These are phyloP conservation scores for Mastomys coucha DNA, from an alignment of 2,113 vertebrate genomes.

Conservation along the genomic window DNA sequence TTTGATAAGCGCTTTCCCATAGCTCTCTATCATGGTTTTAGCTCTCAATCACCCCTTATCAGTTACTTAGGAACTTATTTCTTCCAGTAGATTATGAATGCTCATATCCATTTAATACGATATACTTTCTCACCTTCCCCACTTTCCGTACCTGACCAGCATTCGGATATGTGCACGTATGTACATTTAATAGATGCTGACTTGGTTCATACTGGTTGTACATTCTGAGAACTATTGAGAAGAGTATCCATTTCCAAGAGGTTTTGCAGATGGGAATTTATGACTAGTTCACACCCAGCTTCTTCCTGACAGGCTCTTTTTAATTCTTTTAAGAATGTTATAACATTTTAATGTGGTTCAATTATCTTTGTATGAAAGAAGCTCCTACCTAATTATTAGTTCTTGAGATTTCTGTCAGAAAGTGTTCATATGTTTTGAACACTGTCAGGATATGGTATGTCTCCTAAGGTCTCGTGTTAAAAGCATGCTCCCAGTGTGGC, in stretches of 20 bases:
- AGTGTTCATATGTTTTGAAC: not conserved
- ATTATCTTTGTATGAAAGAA: not conserved
- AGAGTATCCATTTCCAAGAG: not conserved
- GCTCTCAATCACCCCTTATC: not conserved
- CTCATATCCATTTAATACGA: not conserved
- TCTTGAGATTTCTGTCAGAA: conserved; percentile 12
- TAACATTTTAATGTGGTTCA: not conserved
- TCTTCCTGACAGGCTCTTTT: not conserved
- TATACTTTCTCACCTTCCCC: not conserved
- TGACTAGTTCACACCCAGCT: not conserved
- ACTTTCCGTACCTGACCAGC: not conserved
- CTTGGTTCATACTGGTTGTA: conserved; percentile 8
- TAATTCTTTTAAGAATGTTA: not conserved
- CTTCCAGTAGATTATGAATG: not conserved
- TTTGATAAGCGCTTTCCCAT: not conserved
- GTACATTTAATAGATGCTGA: conserved; percentile 3
- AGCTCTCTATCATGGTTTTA: not conserved
- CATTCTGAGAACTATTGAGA: conserved; percentile 26
- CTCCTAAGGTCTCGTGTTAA: not conserved
- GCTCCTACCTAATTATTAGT: not conserved
- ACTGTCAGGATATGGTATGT: not conserved
- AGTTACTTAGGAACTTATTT: not conserved
- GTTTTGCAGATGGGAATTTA: conserved; percentile 24
- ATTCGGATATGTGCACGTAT: not conserved
- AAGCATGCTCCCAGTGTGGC: not conserved